These are phyloP conservation scores for Catostomus latipinnis DNA, from an alignment of 2,797 vertebrate species.

Conservation along the genomic window DNA sequence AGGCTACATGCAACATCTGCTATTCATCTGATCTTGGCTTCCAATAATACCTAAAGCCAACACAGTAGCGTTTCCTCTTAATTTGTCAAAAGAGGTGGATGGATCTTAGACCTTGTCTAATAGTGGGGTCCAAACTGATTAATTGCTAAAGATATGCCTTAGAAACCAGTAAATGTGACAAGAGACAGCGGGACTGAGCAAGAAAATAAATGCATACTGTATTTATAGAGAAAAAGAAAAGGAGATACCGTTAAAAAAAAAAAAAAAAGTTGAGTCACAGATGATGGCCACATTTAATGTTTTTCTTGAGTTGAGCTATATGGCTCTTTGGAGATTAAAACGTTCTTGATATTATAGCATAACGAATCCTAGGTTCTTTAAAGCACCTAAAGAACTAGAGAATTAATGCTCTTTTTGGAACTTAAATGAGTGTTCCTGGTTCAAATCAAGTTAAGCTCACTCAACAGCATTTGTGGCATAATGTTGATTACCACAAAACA, in stretches of 20 bases:
- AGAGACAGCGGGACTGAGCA: neutral
- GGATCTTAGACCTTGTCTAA: conserved; percentile 13
- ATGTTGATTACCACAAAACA: too few relatives aligned
- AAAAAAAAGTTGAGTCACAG: neutral
- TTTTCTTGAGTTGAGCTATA: too few relatives aligned
- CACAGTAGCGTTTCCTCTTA: conserved; percentile 71
- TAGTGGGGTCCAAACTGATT: neutral
- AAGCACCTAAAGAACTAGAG: too few relatives aligned
- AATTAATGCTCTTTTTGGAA: too few relatives aligned
- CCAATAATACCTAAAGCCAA: conserved; percentile 69
- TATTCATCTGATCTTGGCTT: conserved; percentile 69
- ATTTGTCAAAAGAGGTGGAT: conserved; percentile 16
- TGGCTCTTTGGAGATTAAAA: too few relatives aligned
- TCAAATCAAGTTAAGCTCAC: too few relatives aligned
- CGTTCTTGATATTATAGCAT: too few relatives aligned
- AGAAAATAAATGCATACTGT: neutral
- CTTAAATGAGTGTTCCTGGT: too few relatives aligned
- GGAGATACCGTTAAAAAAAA: neutral
- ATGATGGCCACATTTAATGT: neutral
- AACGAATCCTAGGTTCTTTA: too few relatives aligned
- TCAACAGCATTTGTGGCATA: too few relatives aligned
- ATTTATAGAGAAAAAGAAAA: too few relatives aligned
- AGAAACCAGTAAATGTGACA: neutral
- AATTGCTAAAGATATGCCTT: neutral
- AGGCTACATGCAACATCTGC: conserved; percentile 69